Percentiles rank a stretch among this genome's conserved stretches.
These are phyloP conservation scores for Eupsittula cactorum DNA, from an alignment of 2,113 vertebrate species.

Conservation along the genomic window DNA sequence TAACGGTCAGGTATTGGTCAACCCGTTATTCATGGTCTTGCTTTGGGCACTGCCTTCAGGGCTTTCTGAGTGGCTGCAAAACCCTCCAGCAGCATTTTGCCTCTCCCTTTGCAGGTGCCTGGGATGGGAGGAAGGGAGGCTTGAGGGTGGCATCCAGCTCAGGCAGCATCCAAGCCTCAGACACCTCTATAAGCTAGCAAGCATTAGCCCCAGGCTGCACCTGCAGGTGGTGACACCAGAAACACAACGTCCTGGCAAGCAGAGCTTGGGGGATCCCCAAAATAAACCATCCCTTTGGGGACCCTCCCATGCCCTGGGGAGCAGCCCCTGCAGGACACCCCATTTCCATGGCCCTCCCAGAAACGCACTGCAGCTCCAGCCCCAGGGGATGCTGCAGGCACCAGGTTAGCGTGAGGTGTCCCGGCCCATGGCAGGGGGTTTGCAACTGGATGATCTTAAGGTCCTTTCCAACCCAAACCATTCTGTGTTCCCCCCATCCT, in stretches of 20 bases:
- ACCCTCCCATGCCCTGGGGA: not conserved
- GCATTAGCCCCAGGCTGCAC: not conserved
- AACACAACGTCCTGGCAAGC: not conserved
- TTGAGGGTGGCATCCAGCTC: not conserved
- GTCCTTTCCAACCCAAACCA: not conserved
- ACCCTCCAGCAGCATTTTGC: fast-evolving
- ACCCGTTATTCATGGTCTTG: fast-evolving
- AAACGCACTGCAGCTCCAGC: fast-evolving
- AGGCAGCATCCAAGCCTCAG: not conserved
- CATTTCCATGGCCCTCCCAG: fast-evolving
- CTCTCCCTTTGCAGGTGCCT: fast-evolving
- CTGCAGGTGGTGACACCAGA: not conserved
- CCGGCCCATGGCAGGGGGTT: not conserved
- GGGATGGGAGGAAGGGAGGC: not conserved
- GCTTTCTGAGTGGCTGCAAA: not conserved
- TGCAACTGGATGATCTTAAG: not conserved
- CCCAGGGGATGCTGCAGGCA: not conserved
- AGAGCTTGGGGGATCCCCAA: not conserved
- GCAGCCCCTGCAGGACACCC: fast-evolving
- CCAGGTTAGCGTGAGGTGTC: not conserved
- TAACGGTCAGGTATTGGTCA: fast-evolving
- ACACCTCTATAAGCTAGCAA: too few relatives aligned
- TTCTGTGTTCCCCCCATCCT: fast-evolving
- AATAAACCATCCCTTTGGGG: not conserved
- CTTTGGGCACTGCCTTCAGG: not conserved